Base-by-base conservation (phyloP, 2,113 vertebrate species). In the Rattus rattus region DNA sequence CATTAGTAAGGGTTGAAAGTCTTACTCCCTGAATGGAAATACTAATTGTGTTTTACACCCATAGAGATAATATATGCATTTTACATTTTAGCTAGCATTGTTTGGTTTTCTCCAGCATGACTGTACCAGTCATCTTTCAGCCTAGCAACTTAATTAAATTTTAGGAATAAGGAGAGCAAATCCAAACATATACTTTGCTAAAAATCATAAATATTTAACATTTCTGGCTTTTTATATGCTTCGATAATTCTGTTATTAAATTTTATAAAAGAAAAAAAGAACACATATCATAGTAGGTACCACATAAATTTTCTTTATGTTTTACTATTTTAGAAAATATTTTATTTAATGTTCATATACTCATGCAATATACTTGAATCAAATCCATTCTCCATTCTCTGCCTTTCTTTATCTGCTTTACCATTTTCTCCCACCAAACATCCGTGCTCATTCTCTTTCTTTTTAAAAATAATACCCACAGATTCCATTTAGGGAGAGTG, bases 151-250 rank as follows among this genome's bases (percentile, higher is more conserved):
- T 63, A 70, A 70, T 83, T 94, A 95, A 52, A 30, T 89, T 95
- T 90, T 75, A 73, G 39, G 36, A 94, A 59, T 94, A 52, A 96
- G 17, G 22, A 93, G 91, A 30, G 43, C 65, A 22, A 92, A n/a
- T 14, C n/a, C 9, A 88, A 26, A 92, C 43, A 70, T 47, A 28
- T 85, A 47, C 16, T 11, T 80, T 91, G 33, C 1, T 43, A 91
- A 91, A 88, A 72, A n/a, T 13, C 14, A 65, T 72, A 91, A 89
- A 83, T 91, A 67, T 80, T n/a, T 36, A 94, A 77, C 36, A 43
- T 87, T 93, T 12, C 43, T 59, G 1, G 85, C 49, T 86, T 1
- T 39, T 63, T 84, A 28, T 33, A 69, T 65, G 69, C 73, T 90
- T 59, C 76, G 88, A 36, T 86, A 61, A n/a, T 43, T 3, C 47